phyloP scores from a whole-genome alignment of 2,888 invertebrate genomes.

The Nemotelus nigrinus region DNA sequence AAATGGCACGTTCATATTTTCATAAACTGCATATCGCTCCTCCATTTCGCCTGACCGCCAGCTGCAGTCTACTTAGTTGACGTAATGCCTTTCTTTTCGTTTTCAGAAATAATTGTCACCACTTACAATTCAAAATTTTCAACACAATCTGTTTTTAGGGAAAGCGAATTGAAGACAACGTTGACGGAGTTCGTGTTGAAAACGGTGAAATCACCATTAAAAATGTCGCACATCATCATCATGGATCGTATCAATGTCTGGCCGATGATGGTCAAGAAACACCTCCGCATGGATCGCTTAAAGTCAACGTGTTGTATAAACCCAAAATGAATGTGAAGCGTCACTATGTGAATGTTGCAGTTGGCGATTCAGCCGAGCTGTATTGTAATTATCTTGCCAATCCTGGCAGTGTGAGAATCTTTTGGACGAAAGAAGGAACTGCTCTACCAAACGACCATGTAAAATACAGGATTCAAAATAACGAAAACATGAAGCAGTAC shows the following conservation, averaged over 20 bases:
- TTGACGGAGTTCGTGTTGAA: conserved; percentile 36
- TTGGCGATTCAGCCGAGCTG: conserved; percentile 57
- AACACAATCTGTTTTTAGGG: neutral
- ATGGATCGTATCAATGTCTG: conserved; percentile 61
- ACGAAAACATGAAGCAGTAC: conserved; percentile 59
- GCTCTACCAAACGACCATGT: conserved; percentile 55
- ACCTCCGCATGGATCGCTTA: conserved; percentile 59
- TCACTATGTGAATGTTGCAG: conserved; percentile 59
- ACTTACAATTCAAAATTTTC: too few species aligned
- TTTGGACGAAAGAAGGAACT: conserved; percentile 58
- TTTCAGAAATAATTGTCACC: too few species aligned
- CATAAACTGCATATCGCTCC: too few species aligned
- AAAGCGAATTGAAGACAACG: neutral
- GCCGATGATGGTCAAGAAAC: conserved; percentile 58
- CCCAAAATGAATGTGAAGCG: conserved; percentile 62
- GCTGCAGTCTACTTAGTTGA: too few species aligned
- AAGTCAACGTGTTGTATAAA: conserved; percentile 59
- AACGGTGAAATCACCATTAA: conserved; percentile 56
- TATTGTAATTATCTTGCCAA: conserved; percentile 61
- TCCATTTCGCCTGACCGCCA: too few species aligned
- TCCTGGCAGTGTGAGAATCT: conserved; percentile 56
- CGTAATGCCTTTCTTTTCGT: too few species aligned
- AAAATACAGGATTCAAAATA: conserved; percentile 65
- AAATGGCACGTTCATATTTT: too few species aligned
- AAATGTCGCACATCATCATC: conserved; percentile 58